Conservation (phyloP, 1,140 invertebrate species). For the Cephus cinctus region DNA sequence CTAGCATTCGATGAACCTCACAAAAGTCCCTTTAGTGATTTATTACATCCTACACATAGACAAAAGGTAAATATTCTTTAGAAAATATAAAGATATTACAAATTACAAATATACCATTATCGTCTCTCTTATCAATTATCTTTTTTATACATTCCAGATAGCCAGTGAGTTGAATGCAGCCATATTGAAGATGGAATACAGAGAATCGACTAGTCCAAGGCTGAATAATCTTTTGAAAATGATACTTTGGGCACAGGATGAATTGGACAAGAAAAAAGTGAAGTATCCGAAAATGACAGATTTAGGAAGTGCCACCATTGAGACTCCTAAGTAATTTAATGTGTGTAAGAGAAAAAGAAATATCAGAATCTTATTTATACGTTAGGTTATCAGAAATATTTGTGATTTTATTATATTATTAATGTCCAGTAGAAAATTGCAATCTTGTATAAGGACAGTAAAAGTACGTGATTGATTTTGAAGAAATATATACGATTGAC, state of each 20-base stretch:
- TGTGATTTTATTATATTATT: slow-evolving; percentile 10
- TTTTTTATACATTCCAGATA: slow-evolving; percentile 64
- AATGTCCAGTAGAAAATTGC: not conserved
- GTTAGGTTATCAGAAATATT: not conserved
- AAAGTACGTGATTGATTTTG: no score
- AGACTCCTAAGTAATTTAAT: slow-evolving; percentile 66
- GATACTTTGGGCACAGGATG: slow-evolving; percentile 93
- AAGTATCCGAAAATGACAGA: slow-evolving; percentile 93
- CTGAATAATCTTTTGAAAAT: slow-evolving; percentile 89
- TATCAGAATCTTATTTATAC: slow-evolving; percentile 2
- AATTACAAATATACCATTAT: slow-evolving; percentile 4
- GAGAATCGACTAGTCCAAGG: slow-evolving; percentile 84
- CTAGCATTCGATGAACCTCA: slow-evolving; percentile 96
- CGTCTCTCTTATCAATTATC: not conserved
- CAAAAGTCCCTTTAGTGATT: slow-evolving; percentile 91
- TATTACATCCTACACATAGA: slow-evolving; percentile 87
- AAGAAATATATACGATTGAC: no score
- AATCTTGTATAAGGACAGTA: no score
- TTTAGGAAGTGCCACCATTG: slow-evolving; percentile 77
- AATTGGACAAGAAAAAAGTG: slow-evolving; percentile 90
- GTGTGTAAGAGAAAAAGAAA: slow-evolving; percentile 8
- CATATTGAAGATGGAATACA: slow-evolving; percentile 89
- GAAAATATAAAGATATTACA: slow-evolving; percentile 3
- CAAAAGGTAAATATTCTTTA: slow-evolving; percentile 73
- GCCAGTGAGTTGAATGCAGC: slow-evolving; percentile 97